phyloP scores from a whole-genome alignment of 2,888 invertebrate species.

The Volucella zonaria region DNA sequence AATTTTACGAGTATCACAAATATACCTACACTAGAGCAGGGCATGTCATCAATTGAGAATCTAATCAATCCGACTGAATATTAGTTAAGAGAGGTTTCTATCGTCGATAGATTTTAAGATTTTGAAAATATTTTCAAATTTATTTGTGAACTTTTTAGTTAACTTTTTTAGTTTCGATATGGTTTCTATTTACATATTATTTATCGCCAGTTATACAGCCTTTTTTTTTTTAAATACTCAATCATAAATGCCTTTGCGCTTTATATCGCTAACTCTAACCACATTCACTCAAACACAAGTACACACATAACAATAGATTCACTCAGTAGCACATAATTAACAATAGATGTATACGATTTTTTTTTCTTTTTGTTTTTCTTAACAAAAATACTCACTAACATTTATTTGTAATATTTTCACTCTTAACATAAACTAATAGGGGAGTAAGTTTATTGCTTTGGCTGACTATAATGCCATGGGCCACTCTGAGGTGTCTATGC shows the following conservation, averaged over 20 bases:
- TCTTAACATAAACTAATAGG: slow-evolving; percentile 82
- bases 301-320: neutral
- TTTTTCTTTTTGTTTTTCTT: slow-evolving; percentile 6
- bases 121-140: too few relatives aligned
- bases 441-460: slow-evolving; percentile 92
- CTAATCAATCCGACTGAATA: too few relatives aligned
- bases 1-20: too few relatives aligned
- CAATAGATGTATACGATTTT: neutral
- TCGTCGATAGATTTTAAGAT: too few relatives aligned
- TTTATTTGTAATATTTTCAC: slow-evolving; percentile 54
- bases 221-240: neutral
- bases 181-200: neutral
- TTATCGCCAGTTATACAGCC: neutral
- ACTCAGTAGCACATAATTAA: slow-evolving; percentile 24
- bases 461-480: slow-evolving; percentile 97
- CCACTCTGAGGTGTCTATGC: slow-evolving; percentile 93
- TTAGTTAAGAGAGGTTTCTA: too few relatives aligned
- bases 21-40: too few relatives aligned
- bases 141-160: neutral
- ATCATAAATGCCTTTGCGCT: slow-evolving; percentile 28
- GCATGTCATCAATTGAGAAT: too few relatives aligned
- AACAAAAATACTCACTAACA: slow-evolving; percentile 44
- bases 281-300: slow-evolving; percentile 12
- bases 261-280: slow-evolving; percentile 26
- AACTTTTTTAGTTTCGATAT: neutral